Conservation (phyloP, 1,140 invertebrate genomes). For the Chymomyza costata region DNA sequence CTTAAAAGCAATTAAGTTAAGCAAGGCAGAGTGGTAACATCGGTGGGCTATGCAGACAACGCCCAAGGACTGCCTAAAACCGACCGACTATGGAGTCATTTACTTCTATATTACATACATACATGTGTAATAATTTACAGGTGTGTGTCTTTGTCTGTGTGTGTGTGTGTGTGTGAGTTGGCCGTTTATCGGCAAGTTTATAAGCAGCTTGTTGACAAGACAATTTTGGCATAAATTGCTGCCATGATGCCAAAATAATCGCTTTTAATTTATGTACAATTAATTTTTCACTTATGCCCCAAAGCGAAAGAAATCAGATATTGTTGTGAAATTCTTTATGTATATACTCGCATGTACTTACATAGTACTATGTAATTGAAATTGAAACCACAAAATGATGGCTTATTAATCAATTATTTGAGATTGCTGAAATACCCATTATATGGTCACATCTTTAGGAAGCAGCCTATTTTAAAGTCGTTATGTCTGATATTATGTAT, state of each 20-base stretch:
- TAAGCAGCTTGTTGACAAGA: conserved; percentile 45
- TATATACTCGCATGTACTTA: too few species aligned
- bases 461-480: too few species aligned
- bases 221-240: conserved; percentile 32
- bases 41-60: conserved; percentile 8
- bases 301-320: too few species aligned
- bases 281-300: conserved; percentile 23
- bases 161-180: conserved; percentile 1
- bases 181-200: conserved; percentile 29
- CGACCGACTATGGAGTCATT: not conserved
- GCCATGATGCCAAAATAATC: conserved; percentile 14
- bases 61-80: too few species aligned
- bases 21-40: not conserved
- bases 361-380: too few species aligned
- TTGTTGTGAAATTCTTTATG: too few species aligned
- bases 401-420: too few species aligned
- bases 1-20: conserved; percentile 43
- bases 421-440: too few species aligned
- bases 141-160: conserved; percentile 3
- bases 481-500: too few species aligned
- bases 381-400: too few species aligned
- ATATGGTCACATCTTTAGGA: too few species aligned
- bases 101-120: too few species aligned
- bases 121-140: conserved; percentile 40
- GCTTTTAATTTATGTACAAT: conserved; percentile 26